Evolutionary conservation across 2,113 vertebrate species (phyloP).

Genomic region (Promerops cafer): DNA sequence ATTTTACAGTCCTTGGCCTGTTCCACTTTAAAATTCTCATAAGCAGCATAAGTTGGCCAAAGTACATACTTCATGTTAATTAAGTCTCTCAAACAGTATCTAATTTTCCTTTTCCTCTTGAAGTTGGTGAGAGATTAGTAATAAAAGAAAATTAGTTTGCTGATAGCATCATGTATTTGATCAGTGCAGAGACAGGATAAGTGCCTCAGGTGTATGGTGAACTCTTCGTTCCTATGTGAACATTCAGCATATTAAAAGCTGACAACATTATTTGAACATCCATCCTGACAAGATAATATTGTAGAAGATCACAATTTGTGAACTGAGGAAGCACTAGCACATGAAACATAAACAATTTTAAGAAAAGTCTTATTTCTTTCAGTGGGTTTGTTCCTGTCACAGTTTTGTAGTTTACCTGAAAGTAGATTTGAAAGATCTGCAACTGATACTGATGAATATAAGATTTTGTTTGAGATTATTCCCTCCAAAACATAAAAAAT

Average conservation of each 20-base stretch:
- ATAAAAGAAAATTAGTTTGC: conserved; percentile 4
- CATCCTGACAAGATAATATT: background rate
- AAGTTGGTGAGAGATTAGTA: conserved; percentile 29
- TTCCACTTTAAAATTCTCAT: background rate
- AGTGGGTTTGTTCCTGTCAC: background rate
- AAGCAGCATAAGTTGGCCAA: background rate
- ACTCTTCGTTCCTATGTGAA: background rate
- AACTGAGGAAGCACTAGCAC: background rate
- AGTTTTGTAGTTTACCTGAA: background rate
- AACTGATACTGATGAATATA: background rate
- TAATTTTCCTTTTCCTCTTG: background rate
- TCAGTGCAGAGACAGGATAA: background rate
- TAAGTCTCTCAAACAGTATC: background rate
- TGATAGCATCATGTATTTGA: conserved; percentile 7
- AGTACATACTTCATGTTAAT: background rate
- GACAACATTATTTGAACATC: background rate
- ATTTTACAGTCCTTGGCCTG: background rate
- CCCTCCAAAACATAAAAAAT: background rate
- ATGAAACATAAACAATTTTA: background rate
- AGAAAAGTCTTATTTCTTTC: background rate
- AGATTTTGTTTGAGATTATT: background rate
- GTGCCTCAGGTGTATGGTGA: background rate
- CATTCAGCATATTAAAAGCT: background rate
- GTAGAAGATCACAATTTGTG: background rate
- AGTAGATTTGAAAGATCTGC: background rate